These are phyloP conservation scores for Belonocnema kinseyi DNA, from an alignment of 1,140 invertebrate genomes.

Conservation along the genomic window DNA sequence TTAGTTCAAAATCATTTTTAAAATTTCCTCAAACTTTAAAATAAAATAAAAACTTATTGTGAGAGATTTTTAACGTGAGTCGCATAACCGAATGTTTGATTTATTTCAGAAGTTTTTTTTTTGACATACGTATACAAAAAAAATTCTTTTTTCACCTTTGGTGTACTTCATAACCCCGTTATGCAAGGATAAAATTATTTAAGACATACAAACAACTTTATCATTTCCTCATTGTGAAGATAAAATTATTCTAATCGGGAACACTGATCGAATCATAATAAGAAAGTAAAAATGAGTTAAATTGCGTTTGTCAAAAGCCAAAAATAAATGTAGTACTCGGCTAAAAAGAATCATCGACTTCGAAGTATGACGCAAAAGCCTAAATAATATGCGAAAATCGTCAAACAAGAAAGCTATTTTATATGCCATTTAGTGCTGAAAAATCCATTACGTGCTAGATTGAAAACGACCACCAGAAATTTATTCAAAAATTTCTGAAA, in stretches of 20 bases:
- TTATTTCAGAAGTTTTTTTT: no score
- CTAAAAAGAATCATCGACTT: neutral
- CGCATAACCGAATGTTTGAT: no score
- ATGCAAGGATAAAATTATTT: neutral
- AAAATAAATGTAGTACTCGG: neutral
- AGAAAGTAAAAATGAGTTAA: neutral
- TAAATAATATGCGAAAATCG: neutral
- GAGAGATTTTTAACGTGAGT: no score
- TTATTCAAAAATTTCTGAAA: neutral
- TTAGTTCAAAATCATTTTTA: no score
- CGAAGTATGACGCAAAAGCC: neutral
- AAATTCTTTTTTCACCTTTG: no score
- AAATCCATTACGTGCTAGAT: neutral
- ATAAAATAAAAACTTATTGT: no score
- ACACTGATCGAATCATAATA: neutral
- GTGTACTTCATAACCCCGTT: neutral
- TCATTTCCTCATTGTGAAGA: neutral
- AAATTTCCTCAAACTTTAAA: no score
- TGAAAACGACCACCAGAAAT: neutral
- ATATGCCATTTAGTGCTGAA: neutral
- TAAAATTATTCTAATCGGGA: neutral
- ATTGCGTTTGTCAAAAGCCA: neutral
- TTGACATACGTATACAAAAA: no score
- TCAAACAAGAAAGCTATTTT: neutral
- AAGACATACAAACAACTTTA: neutral